phyloP scores from a whole-genome alignment of 2,888 invertebrate genomes.

The Prenolepis imparis region DNA sequence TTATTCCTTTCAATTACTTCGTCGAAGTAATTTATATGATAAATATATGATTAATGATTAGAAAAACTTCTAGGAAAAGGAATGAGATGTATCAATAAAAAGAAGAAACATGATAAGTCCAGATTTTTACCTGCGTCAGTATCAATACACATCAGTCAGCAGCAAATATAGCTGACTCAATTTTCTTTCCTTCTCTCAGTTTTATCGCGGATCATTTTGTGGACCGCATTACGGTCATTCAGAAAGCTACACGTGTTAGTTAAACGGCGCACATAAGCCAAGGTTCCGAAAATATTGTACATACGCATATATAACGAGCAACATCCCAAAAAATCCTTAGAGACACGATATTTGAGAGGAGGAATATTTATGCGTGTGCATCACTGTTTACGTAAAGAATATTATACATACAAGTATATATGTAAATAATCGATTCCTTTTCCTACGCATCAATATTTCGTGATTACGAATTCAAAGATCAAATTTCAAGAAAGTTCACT shows the following conservation, averaged over 20 bases:
- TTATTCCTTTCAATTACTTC: background rate
- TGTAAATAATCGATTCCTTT: background rate
- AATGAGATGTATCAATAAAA: background rate
- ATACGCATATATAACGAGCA: background rate
- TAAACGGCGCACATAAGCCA: background rate
- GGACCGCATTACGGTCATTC: constrained; percentile 17
- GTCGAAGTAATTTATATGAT: background rate
- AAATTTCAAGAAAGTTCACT: background rate
- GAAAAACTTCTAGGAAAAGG: background rate
- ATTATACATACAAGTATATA: background rate
- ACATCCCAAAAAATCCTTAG: background rate
- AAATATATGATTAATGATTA: background rate
- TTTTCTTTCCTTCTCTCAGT: constrained; percentile 3
- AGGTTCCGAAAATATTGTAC: constrained; percentile 16
- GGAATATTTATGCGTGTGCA: background rate
- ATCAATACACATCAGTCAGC: background rate
- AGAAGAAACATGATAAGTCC: background rate
- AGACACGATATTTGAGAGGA: background rate
- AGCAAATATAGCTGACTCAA: constrained; percentile 11
- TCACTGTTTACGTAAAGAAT: background rate
- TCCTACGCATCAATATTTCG: background rate
- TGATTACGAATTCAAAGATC: background rate
- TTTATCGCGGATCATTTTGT: background rate
- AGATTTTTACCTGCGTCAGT: constrained; percentile 7
- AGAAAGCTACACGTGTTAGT: constrained; percentile 13